phyloP scores from a whole-genome alignment of 2,797 vertebrate species.

The Cryptoprocta ferox region DNA sequence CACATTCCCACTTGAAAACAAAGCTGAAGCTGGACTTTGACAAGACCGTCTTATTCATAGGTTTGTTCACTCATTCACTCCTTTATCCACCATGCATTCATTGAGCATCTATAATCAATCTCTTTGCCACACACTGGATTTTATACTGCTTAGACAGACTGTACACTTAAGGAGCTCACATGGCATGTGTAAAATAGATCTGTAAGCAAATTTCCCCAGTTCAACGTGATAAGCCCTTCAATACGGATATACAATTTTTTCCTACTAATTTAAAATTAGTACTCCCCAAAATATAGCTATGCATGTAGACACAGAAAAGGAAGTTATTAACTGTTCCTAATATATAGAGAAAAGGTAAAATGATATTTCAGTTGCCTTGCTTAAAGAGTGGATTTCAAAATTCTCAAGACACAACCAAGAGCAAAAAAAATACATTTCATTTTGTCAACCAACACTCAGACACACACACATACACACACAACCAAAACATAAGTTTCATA shows the following conservation, averaged over 20 bases:
- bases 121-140: not conserved
- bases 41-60: not conserved
- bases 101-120: not conserved
- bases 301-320: not conserved
- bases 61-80: not conserved
- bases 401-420: not conserved
- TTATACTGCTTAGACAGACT: not conserved
- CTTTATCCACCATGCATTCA: not conserved
- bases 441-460: not conserved
- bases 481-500: not conserved
- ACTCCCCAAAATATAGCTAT: not conserved
- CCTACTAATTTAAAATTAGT: not conserved
- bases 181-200: not conserved
- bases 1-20: not conserved
- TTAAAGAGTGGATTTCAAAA: not conserved
- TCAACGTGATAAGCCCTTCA: not conserved
- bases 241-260: not conserved
- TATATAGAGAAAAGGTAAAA: not conserved
- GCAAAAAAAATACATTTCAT: not conserved
- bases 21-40: not conserved
- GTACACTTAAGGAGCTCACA: not conserved
- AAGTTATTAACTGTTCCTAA: not conserved
- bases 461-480: not conserved
- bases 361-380: not conserved
- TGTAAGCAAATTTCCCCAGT: not conserved